Evolutionary conservation across 2,113 vertebrate genomes (phyloP).

Genomic region (Brachirus orientalis): DNA sequence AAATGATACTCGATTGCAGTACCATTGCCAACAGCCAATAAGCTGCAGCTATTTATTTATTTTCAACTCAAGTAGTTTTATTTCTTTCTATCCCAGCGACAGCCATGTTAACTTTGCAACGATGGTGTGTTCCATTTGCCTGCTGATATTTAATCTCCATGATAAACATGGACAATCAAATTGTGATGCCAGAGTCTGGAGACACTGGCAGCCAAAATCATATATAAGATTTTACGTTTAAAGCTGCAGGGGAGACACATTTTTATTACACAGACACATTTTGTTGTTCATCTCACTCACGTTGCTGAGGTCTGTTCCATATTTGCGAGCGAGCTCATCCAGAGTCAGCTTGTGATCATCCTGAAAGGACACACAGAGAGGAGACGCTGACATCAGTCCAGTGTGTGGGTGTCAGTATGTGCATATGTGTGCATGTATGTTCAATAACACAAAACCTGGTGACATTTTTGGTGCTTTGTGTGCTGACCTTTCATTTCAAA

Average conservation of each 20-base stretch:
- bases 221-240: no score
- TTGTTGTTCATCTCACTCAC: conserved; percentile 76
- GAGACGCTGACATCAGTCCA: conserved; percentile 29
- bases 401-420: no score
- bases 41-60: background rate
- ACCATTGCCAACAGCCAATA: no score
- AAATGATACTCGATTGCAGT: background rate
- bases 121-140: no score
- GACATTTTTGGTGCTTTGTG: conserved; percentile 47
- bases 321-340: conserved; percentile 96
- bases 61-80: no score
- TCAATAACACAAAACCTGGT: conserved; percentile 3
- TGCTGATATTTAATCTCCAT: conserved; percentile 3
- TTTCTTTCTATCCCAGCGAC: no score
- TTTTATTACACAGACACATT: background rate
- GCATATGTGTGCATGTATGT: background rate
- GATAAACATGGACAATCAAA: conserved; percentile 2
- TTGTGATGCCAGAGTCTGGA: background rate
- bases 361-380: conserved; percentile 75
- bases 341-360: conserved; percentile 97
- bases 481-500: conserved; percentile 44
- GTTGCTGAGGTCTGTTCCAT: conserved; percentile 91
- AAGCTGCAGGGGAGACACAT: no score
- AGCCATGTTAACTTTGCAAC: no score
- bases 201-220: no score